Base-by-base conservation (phyloP, 2,113 vertebrate species). In the Catharus minimus region DNA sequence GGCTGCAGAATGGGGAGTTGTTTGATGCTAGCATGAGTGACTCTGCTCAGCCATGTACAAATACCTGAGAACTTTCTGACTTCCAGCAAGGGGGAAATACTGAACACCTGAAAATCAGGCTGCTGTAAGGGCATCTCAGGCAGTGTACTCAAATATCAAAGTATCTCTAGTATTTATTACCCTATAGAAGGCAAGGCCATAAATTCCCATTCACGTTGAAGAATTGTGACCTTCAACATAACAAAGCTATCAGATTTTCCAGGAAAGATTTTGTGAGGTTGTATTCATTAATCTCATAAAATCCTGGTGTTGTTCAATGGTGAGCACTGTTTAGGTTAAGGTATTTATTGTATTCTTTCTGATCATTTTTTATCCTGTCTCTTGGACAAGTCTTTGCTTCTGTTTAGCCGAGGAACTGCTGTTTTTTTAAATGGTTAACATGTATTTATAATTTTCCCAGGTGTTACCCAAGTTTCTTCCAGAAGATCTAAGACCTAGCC, bases 81-180 rank as follows among this genome's bases (percentile, higher is more conserved):
- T 84, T 91, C 27, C 69, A 72, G 71, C 72, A 75, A 57, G 26
- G 27, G 27, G 58, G 53, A 78, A 60, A 26, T 57, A 82, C 4
- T 57, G 33, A 57, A 15, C 32, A 16, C 30, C 39, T 91, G 78
- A 81, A 95, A 92, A 82, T 53, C 62, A 58, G 58, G 13, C n/a
- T 69, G 24, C 46, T 65, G 49, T 78, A 84, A 88, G 49, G 62
- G 26, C 55, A 47, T 61, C 74, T 89, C 74, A 72, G 81, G 19
- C 2, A 4, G 11, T 4, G 0, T 82, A 62, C 84, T 95, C 87
- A 82, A 91, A 87, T 94, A 96, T 95, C 89, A 87, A 95, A 96
- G 78, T 38, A n/a, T 57, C 53, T 15, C 18, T 68, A 22, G 14
- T 46, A 33, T 91, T 94, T 95, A 89, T 89, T 90, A 65, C 84